Base-by-base conservation (phyloP, 2,113 vertebrate genomes). In the Silurus meridionalis region DNA sequence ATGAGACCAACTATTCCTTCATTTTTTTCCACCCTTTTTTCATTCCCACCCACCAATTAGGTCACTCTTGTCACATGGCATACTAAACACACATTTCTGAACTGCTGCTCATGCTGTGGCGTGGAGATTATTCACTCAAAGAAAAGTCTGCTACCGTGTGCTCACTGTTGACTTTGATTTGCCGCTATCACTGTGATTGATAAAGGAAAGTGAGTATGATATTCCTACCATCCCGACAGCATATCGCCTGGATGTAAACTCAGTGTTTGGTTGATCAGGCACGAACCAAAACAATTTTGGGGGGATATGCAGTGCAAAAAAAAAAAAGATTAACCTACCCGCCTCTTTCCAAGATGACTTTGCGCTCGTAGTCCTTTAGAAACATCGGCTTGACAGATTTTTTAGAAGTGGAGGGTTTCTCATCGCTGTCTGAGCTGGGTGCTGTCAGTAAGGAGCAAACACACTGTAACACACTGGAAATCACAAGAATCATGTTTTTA, bases 341-440 rank as follows among this genome's bases (percentile, higher is more conserved):
- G 90, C 92, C 96, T 83, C 93, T 97, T 83, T 98, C 97, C 90
- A 97, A 87, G 9, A 98, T 97, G 82, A 98, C 95, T 88, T 95
- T 96, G 52, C 97, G 94, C 78, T 98, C 97, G 0, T 97, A 98
- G 89, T 98, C 97, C 86, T 96, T 97, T 53, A 97, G 90, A 84
- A 94, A 97, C 97, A 98, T 97, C 5, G 97, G 95, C 67, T 89
- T 96, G 0, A 90, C 91, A 14, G 90, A 90, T 90, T 90, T 94
- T 89, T 87, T 95, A 0, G 93, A 95, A 57, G 90, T 93, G 1
- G 79, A 92, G 0, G 93, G 92, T 64, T 91, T 86, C 7, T 86
- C 90, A 8, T 92, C 89, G 6, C 72, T 66, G 53, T 58, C 87
- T 8, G 93, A 90, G 9, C 55, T 78, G 0, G 60, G 91, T 90